A percentile compares a stretch with the other conserved stretches of the same genome.
phyloP scores from a whole-genome alignment of 2,113 vertebrate genomes.

The Panthera uncia region DNA sequence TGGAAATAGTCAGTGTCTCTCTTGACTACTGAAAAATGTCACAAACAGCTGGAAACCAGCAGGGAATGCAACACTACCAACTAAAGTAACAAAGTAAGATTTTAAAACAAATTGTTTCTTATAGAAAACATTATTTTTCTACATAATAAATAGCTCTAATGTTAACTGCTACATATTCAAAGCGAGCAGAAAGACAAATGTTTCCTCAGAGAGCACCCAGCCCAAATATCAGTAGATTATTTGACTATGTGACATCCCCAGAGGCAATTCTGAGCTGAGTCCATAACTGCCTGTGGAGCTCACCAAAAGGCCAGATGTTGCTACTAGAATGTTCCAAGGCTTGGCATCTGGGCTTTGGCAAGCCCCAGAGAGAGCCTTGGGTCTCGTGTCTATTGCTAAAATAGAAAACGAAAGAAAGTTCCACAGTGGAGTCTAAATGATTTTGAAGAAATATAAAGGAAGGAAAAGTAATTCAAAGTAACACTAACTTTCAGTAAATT shows the following conservation, averaged over 20 bases:
- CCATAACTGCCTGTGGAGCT: conserved; percentile 76
- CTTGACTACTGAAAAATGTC: neutral
- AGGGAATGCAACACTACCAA: neutral
- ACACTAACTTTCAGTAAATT: neutral
- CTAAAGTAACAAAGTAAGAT: neutral
- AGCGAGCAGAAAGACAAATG: conserved; percentile 78
- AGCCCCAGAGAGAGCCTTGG: conserved; percentile 50
- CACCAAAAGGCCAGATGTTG: conserved; percentile 85
- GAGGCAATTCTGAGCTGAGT: conserved; percentile 78
- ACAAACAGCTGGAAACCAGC: neutral
- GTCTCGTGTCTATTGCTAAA: conserved; percentile 46
- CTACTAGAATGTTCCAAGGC: conserved; percentile 78
- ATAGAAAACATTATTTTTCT: conserved; percentile 22
- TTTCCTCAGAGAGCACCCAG: conserved; percentile 48
- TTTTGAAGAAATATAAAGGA: neutral
- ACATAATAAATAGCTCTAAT: conserved; percentile 21
- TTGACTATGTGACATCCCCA: conserved; percentile 71
- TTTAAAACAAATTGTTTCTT: conserved; percentile 48
- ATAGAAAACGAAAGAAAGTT: conserved; percentile 66
- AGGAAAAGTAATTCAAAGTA: conserved; percentile 19
- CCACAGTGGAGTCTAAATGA: neutral
- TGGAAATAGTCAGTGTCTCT: neutral
- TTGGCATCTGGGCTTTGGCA: conserved; percentile 84
- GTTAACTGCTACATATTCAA: conserved; percentile 52
- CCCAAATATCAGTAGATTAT: conserved; percentile 41